A percentile compares a stretch with the other conserved stretches of the same genome.
phyloP scores from a whole-genome alignment of 1,140 invertebrate genomes.

The Drosophila novamexicana region DNA sequence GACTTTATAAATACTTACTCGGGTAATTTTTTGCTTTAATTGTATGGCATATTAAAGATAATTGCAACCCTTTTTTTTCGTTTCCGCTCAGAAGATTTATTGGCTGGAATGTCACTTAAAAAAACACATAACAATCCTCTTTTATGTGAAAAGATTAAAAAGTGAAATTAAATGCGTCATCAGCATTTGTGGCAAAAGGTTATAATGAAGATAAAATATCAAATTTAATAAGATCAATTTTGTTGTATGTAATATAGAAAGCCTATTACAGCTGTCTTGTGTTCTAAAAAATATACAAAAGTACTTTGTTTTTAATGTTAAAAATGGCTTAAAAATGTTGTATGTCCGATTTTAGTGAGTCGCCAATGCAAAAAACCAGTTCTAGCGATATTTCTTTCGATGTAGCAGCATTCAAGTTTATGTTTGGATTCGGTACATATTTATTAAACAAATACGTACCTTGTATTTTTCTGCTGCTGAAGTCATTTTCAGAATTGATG shows the following conservation, averaged over 20 bases:
- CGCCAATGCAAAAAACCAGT: too few species aligned
- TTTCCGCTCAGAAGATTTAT: conserved; percentile 18
- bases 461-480: too few species aligned
- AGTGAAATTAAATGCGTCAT: not conserved
- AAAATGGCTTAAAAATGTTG: too few species aligned
- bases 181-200: too few species aligned
- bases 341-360: not conserved
- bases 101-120: conserved; percentile 7
- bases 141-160: not conserved
- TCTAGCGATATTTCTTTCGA: too few species aligned
- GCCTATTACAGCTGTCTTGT: too few species aligned
- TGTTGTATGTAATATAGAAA: too few species aligned
- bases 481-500: not conserved
- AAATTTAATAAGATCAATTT: too few species aligned
- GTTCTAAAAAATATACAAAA: too few species aligned
- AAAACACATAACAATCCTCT: not conserved
- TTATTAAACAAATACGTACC: too few species aligned
- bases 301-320: too few species aligned
- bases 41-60: conserved; percentile 40
- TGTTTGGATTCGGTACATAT: not conserved
- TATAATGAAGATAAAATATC: too few species aligned
- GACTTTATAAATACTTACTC: conserved; percentile 17
- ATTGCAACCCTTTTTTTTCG: conserved; percentile 19
- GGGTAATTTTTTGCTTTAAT: conserved; percentile 14
- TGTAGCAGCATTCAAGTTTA: not conserved